Percentiles rank a stretch among this genome's conserved stretches.
Evolutionary conservation across 2,888 invertebrate genomes (phyloP).

Genomic region (Ceratothoa steindachneri): DNA sequence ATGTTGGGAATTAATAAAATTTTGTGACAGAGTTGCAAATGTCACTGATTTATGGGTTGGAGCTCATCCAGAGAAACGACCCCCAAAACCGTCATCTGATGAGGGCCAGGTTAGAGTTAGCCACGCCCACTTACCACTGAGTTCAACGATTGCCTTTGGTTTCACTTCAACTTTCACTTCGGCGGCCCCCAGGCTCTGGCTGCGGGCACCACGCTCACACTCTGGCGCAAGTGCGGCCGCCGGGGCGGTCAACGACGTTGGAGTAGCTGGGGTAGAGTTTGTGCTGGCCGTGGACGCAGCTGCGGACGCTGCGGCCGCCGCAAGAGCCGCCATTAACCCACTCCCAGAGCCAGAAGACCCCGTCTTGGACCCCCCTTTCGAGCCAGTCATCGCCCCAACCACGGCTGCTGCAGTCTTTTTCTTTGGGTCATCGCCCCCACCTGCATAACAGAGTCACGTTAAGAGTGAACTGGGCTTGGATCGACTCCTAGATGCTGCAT

Average conservation of each 20-base stretch:
- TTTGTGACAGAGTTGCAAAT: too few species aligned
- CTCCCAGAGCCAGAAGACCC: constrained; percentile 23
- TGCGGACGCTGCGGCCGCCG: constrained; percentile 46
- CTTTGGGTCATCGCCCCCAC: constrained; percentile 36
- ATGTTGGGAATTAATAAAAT: too few species aligned
- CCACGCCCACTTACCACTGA: constrained; percentile 3
- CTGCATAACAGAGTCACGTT: constrained; percentile 18
- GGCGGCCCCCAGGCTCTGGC: neutral
- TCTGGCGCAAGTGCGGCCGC: neutral
- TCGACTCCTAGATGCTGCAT: neutral
- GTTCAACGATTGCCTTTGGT: neutral
- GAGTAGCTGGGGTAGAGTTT: constrained; percentile 24
- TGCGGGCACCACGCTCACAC: neutral
- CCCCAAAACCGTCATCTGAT: too few species aligned
- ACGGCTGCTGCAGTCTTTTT: constrained; percentile 44
- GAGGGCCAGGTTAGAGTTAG: neutral
- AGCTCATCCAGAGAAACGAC: too few species aligned
- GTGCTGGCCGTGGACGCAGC: constrained; percentile 25
- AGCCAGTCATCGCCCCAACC: constrained; percentile 43
- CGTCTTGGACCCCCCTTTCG: constrained; percentile 21
- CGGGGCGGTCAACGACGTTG: neutral
- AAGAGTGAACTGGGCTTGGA: neutral
- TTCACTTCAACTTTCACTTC: neutral
- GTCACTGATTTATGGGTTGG: neutral
- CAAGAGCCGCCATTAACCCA: constrained; percentile 43